Base-by-base conservation (phyloP, 2,797 vertebrate genomes). In the Channallabes apus region DNA sequence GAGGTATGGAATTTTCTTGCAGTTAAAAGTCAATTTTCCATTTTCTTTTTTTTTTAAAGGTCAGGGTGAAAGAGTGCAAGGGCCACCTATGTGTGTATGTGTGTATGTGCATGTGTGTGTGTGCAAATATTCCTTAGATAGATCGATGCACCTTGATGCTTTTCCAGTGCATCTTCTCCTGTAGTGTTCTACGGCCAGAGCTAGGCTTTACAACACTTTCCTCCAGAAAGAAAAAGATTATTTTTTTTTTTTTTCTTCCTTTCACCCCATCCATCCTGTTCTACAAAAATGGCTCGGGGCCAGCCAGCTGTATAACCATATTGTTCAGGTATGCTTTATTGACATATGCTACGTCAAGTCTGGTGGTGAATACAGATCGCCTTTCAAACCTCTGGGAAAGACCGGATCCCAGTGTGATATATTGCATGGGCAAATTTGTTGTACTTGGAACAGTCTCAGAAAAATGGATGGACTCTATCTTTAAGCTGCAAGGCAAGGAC, bases 281-380 rank as follows among this genome's bases (percentile, higher is more conserved):
- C 24, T 85, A 88, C 90, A 82, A 89, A 83, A 82, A 92, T 92
- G 92, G 92, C 93, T 91, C 87, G 76, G 5, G 82, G 92, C 92
- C 92, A 94, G 91, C 90, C 93, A 94, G 93, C 93, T 94, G 93
- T 93, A 94, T 92, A 95, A 94, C 93, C 93, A 94, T 91, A 86
- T 86, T 88, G 87, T 92, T 92, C 92, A 92, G 91, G 92, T 94
- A 89, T 90, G 88, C 91, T 91, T 93, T 95, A 95, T 94, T 95
- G 94, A 95, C 93, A 94, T 93, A 94, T 93, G 92, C 93, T 93
- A 92, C 92, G 92, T 92, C 91, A 82, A 91, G 90, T 88, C 89
- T 89, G 77, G 90, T 88, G 90, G 88, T 65, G 87, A 92, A 90
- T 86, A 91, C 56, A 84, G 90, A 92, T 92, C 91, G 87, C 90